A percentile compares a stretch with the other conserved stretches of the same genome.
These are phyloP conservation scores for Diabrotica balteata DNA, from an alignment of 2,888 invertebrate genomes.

Conservation along the genomic window DNA sequence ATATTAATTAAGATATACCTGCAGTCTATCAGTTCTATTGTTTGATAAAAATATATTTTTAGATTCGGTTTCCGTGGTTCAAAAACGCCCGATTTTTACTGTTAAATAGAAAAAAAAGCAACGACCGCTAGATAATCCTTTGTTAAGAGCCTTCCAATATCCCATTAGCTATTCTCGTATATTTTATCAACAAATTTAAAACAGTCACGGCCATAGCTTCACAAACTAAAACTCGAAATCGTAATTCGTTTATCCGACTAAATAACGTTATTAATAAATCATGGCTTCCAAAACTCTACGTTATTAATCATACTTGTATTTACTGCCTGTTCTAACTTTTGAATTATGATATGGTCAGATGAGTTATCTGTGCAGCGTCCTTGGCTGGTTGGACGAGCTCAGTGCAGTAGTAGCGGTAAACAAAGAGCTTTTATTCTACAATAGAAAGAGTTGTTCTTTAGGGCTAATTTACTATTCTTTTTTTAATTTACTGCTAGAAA, in stretches of 20 bases:
- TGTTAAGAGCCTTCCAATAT: too few relatives aligned
- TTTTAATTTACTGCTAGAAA: too few relatives aligned
- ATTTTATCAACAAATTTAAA: conserved; percentile 19
- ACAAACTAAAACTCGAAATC: conserved; percentile 17
- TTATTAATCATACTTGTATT: conserved; percentile 56
- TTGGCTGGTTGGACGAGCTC: conserved; percentile 29
- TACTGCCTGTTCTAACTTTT: conserved; percentile 51
- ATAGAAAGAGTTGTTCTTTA: too few relatives aligned
- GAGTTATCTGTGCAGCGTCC: conserved; percentile 49
- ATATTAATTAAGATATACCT: too few relatives aligned
- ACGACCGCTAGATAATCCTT: too few relatives aligned
- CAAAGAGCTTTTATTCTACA: too few relatives aligned
- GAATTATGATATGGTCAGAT: conserved; percentile 53
- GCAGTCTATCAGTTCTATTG: too few relatives aligned
- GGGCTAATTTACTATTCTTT: too few relatives aligned
- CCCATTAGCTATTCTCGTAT: neutral
- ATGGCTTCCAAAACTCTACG: conserved; percentile 54
- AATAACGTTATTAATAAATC: conserved; percentile 55
- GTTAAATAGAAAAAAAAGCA: too few relatives aligned
- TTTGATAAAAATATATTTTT: too few relatives aligned
- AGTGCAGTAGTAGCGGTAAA: conserved; percentile 1
- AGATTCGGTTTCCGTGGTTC: too few relatives aligned
- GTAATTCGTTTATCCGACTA: conserved; percentile 52
- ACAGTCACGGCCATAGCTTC: conserved; percentile 19
- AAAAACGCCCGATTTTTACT: too few relatives aligned